Percentiles rank a stretch among this genome's conserved stretches.
Conservation (phyloP, 2,888 invertebrate genomes). For the Dastarcus helophoroides region DNA sequence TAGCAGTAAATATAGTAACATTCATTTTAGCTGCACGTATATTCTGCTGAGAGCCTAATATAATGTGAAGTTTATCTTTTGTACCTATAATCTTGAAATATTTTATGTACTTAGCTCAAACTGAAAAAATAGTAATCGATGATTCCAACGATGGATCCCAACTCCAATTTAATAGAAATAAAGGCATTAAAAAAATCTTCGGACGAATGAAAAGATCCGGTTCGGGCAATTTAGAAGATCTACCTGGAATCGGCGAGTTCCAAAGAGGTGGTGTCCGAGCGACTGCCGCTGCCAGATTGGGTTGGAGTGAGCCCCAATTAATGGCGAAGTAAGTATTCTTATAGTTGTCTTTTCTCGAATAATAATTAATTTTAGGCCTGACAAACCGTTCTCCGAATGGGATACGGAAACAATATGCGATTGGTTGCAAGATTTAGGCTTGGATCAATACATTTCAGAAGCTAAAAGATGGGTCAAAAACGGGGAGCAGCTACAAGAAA, state of each 20-base stretch:
- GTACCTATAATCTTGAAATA: too few relatives aligned
- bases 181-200: conserved; percentile 56
- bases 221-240: conserved; percentile 56
- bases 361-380: conserved; percentile 33
- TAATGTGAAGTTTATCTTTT: too few relatives aligned
- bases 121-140: conserved; percentile 43
- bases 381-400: conserved; percentile 69
- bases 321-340: conserved; percentile 29
- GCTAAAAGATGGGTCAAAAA: conserved; percentile 74
- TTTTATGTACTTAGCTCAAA: conserved; percentile 45
- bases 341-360: neutral
- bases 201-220: conserved; percentile 58
- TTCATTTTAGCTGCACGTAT: too few relatives aligned
- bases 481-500: conserved; percentile 67
- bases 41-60: too few relatives aligned
- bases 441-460: conserved; percentile 69
- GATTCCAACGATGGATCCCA: conserved; percentile 37
- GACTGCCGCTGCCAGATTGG: conserved; percentile 61
- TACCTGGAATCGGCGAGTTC: conserved; percentile 49
- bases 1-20: too few relatives aligned
- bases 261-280: conserved; percentile 60
- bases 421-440: conserved; percentile 68
- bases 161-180: conserved; percentile 40
- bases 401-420: conserved; percentile 67
- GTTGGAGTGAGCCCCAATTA: conserved; percentile 41